These are phyloP conservation scores for Spialia ferax DNA, from an alignment of 2,888 invertebrate species.

Conservation along the genomic window DNA sequence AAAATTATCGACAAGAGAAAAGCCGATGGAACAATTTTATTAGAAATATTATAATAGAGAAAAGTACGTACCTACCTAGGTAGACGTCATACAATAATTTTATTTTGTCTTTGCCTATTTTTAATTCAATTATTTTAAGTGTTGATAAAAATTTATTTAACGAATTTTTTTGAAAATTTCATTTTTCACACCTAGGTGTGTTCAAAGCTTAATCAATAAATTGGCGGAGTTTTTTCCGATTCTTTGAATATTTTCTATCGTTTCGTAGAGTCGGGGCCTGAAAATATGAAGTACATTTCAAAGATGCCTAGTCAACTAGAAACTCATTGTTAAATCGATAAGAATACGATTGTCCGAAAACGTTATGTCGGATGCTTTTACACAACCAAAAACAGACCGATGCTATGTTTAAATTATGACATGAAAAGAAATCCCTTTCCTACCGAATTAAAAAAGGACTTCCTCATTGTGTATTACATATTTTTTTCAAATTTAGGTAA, in stretches of 20 bases:
- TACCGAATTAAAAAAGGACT: too few relatives aligned
- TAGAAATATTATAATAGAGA: neutral
- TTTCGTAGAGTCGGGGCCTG: neutral
- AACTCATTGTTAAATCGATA: slow-evolving; percentile 14
- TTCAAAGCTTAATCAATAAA: slow-evolving; percentile 6
- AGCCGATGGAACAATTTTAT: too few relatives aligned
- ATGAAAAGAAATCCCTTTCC: too few relatives aligned
- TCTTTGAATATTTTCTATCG: neutral
- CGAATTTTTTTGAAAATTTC: neutral
- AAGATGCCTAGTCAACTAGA: neutral
- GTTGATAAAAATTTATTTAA: slow-evolving; percentile 8
- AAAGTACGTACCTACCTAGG: neutral
- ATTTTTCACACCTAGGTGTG: neutral
- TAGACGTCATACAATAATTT: slow-evolving; percentile 2
- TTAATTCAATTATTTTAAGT: neutral
- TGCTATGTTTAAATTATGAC: too few relatives aligned
- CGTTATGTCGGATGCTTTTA: neutral
- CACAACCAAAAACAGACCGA: too few relatives aligned
- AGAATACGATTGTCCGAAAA: slow-evolving; percentile 5
- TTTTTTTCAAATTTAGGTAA: too few relatives aligned
- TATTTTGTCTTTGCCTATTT: neutral
- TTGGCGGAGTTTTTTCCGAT: slow-evolving; percentile 8
- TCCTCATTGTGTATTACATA: too few relatives aligned
- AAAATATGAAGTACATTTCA: slow-evolving; percentile 10
- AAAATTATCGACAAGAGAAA: too few relatives aligned